Percentiles rank a stretch among this genome's conserved stretches.
These are phyloP conservation scores for Phthorimaea operculella DNA, from an alignment of 1,140 invertebrate genomes.

Conservation along the genomic window DNA sequence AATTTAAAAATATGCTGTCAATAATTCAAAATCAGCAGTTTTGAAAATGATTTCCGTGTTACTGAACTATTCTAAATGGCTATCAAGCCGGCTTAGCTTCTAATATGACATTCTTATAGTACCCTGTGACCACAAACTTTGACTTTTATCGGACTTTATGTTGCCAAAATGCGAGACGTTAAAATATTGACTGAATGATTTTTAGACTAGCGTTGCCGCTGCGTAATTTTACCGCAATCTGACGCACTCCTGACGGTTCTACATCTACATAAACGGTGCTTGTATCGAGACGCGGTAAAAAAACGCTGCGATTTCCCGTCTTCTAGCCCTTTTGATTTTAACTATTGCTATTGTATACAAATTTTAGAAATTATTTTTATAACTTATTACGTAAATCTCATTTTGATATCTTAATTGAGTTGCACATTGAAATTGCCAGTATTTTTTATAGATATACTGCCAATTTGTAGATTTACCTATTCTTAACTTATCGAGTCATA, in stretches of 20 bases:
- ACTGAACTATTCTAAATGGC: background rate
- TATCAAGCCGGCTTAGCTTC: background rate
- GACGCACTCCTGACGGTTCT: background rate
- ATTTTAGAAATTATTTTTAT: conserved; percentile 56
- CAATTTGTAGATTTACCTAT: conserved; percentile 46
- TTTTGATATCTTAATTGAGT: background rate
- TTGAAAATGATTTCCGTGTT: no score
- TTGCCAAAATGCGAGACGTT: background rate
- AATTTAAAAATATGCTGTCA: no score
- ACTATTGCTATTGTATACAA: conserved; percentile 34
- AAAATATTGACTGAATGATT: background rate
- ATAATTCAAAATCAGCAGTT: no score
- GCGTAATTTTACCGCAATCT: background rate
- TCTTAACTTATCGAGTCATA: conserved; percentile 43
- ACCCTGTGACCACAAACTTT: conserved; percentile 1
- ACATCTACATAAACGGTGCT: background rate
- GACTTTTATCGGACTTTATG: conserved; percentile 2
- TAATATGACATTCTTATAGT: background rate
- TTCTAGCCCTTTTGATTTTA: conserved; percentile 21
- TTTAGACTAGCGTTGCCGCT: background rate
- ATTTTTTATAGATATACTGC: conserved; percentile 30
- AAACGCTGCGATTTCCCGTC: background rate
- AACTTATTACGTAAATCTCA: conserved; percentile 22
- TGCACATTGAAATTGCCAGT: conserved; percentile 25
- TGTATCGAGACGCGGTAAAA: background rate